Evolutionary conservation across 2,113 vertebrate species (phyloP).

Genomic region (Sakesphorus luctuosus): DNA sequence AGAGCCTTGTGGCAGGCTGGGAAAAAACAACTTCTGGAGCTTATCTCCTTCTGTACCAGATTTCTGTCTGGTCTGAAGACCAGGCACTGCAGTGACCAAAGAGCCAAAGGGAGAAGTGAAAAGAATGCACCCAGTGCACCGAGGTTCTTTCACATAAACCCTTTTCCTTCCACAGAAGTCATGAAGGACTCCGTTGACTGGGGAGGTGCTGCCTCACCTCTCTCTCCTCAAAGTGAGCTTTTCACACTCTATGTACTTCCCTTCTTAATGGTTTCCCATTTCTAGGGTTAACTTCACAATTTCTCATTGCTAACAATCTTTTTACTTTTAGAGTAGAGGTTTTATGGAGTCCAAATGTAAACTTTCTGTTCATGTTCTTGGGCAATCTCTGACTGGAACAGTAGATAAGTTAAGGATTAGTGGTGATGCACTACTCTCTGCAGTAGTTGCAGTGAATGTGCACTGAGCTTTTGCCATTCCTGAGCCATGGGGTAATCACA

Average conservation of each 20-base stretch:
- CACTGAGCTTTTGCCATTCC: neutral
- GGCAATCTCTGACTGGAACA: neutral
- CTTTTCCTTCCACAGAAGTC: neutral
- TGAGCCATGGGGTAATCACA: accelerated
- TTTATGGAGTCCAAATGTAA: neutral
- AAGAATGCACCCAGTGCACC: neutral
- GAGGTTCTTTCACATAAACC: accelerated
- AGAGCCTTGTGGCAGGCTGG: neutral
- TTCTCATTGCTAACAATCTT: neutral
- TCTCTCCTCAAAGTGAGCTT: neutral
- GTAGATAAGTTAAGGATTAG: neutral
- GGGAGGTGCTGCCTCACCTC: neutral
- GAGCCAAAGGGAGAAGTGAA: neutral
- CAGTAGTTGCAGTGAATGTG: neutral
- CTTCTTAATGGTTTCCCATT: neutral
- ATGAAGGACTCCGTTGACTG: neutral
- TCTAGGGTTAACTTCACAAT: neutral
- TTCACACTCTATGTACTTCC: neutral
- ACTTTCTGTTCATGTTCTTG: neutral
- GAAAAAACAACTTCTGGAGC: slow-evolving; percentile 19
- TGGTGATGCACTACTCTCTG: neutral
- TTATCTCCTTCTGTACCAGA: neutral
- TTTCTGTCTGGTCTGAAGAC: neutral
- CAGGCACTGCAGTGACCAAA: neutral
- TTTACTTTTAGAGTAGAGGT: neutral